Percentiles rank a stretch among this genome's conserved stretches.
Evolutionary conservation across 2,113 vertebrate genomes (phyloP).

Genomic region (Cynoglossus semilaevis): DNA sequence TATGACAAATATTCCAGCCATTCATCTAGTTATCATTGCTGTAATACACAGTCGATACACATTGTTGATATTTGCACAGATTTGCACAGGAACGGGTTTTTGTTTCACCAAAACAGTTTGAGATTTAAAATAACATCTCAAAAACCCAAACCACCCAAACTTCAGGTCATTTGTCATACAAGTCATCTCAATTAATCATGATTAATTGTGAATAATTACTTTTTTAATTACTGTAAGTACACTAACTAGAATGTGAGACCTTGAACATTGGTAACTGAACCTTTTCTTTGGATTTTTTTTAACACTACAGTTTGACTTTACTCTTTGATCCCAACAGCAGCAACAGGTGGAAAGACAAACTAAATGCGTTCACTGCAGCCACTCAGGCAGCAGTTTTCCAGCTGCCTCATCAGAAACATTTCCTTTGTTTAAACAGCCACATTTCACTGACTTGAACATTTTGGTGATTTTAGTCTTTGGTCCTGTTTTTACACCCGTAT

Average conservation of each 20-base stretch:
- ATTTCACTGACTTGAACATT: constrained; percentile 60
- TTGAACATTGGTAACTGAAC: not conserved
- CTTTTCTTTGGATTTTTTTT: constrained; percentile 17
- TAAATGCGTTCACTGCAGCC: constrained; percentile 25
- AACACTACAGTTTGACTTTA: constrained; percentile 25
- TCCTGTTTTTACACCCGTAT: constrained; percentile 29
- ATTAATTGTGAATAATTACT: too few relatives aligned
- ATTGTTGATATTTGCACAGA: too few relatives aligned
- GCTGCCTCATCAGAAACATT: constrained; percentile 54
- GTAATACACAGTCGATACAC: too few relatives aligned
- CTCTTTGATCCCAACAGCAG: constrained; percentile 16
- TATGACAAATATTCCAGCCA: too few relatives aligned
- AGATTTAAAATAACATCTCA: too few relatives aligned
- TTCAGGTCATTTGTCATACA: too few relatives aligned
- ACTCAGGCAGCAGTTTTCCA: constrained; percentile 57
- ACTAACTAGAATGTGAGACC: not conserved
- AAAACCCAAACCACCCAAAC: too few relatives aligned
- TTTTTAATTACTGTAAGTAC: not conserved
- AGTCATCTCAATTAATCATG: too few relatives aligned
- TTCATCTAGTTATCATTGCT: too few relatives aligned
- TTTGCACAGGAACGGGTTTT: too few relatives aligned
- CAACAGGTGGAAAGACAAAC: constrained; percentile 32
- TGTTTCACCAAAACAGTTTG: too few relatives aligned
- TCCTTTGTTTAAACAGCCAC: constrained; percentile 49
- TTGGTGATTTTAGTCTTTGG: constrained; percentile 42